Evolutionary conservation across 1,140 invertebrate species (phyloP).

Genomic region (Asobara japonica): DNA sequence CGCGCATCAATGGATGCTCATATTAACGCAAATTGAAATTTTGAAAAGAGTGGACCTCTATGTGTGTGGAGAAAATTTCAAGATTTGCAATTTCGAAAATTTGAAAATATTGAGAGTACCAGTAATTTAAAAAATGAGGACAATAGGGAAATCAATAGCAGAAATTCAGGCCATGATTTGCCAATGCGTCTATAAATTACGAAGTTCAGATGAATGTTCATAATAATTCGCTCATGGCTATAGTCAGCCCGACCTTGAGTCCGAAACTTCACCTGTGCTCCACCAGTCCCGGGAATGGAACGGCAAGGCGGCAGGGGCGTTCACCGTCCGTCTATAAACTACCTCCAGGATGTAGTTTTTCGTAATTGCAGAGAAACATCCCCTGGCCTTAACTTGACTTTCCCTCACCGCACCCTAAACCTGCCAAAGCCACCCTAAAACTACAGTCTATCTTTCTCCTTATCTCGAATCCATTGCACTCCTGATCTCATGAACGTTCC

Average conservation of each 20-base stretch:
- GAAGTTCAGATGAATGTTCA: neutral
- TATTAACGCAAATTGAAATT: too few relatives aligned
- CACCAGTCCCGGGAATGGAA: neutral
- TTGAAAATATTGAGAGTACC: too few relatives aligned
- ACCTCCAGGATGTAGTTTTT: slow-evolving; percentile 32
- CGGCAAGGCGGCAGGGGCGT: neutral
- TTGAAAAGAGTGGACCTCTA: too few relatives aligned
- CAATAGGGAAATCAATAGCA: too few relatives aligned
- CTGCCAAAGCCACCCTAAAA: neutral
- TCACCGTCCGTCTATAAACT: slow-evolving; percentile 31
- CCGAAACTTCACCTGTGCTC: neutral
- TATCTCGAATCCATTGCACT: slow-evolving; percentile 1
- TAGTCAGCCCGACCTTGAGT: neutral
- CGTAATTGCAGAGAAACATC: slow-evolving; percentile 37
- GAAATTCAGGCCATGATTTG: too few relatives aligned
- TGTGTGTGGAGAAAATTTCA: too few relatives aligned
- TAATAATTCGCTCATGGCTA: slow-evolving; percentile 10
- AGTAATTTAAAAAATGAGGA: too few relatives aligned
- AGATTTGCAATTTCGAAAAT: too few relatives aligned
- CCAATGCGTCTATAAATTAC: too few relatives aligned
- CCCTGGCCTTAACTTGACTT: slow-evolving; percentile 28
- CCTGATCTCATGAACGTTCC: slow-evolving; percentile 5
- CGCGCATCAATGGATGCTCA: too few relatives aligned
- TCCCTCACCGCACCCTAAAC: slow-evolving; percentile 29
- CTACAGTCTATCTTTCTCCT: neutral